Evolutionary conservation across 2,797 vertebrate species (phyloP).

Genomic region (Pygocentrus nattereri): DNA sequence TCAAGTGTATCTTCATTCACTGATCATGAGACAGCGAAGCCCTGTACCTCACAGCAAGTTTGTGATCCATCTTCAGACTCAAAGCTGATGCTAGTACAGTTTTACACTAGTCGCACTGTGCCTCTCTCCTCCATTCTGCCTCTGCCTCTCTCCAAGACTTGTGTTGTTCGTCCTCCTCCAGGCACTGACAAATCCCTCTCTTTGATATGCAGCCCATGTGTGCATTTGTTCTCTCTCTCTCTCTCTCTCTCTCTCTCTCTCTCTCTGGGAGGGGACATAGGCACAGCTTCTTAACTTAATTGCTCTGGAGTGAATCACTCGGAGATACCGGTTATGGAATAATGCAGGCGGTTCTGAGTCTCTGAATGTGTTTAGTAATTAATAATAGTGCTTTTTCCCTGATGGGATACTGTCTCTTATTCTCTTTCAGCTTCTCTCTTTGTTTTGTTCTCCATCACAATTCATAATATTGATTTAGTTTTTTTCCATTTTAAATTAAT

Average conservation of each 20-base stretch:
- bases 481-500: neutral
- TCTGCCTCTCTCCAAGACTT: constrained; percentile 3
- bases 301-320: constrained; percentile 39
- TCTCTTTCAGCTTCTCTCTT: neutral
- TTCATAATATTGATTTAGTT: neutral
- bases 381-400: constrained; percentile 1
- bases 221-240: constrained; percentile 16
- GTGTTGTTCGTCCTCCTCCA: constrained; percentile 7
- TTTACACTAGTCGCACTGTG: constrained; percentile 28
- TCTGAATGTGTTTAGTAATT: constrained; percentile 31
- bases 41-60: constrained; percentile 14
- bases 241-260: constrained; percentile 22
- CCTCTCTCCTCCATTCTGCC: neutral
- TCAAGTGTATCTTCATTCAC: constrained; percentile 3
- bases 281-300: constrained; percentile 30
- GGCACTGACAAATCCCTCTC: constrained; percentile 16
- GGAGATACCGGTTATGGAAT: constrained; percentile 15
- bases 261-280: constrained; percentile 3
- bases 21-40: constrained; percentile 10
- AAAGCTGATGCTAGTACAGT: neutral
- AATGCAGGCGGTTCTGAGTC: constrained; percentile 16
- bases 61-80: constrained; percentile 24
- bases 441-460: neutral
- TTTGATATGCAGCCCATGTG: constrained; percentile 40
- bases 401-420: constrained; percentile 12